Percentiles rank a stretch among this genome's conserved stretches.
phyloP scores from a whole-genome alignment of 2,113 vertebrate species.

The Danionella cerebrum region DNA sequence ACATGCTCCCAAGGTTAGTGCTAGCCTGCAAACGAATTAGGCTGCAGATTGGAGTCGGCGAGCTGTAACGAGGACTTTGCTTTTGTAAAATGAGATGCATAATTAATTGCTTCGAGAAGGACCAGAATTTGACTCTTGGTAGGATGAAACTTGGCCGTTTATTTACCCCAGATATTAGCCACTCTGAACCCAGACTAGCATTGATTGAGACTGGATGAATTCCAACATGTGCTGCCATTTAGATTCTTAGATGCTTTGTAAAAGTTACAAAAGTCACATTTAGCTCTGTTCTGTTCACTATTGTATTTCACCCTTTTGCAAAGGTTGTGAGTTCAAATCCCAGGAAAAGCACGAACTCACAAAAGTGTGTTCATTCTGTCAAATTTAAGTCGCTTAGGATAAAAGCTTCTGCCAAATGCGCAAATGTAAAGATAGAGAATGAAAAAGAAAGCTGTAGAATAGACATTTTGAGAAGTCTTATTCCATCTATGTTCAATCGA shows the following conservation, averaged over 20 bases:
- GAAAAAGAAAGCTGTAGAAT: background rate
- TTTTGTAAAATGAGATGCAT: conserved; percentile 41
- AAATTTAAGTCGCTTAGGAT: too few relatives aligned
- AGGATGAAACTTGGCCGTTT: background rate
- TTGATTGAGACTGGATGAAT: background rate
- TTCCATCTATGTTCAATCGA: background rate
- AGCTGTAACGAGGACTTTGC: conserved; percentile 27
- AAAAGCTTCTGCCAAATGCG: too few relatives aligned
- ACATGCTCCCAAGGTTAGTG: conserved; percentile 25
- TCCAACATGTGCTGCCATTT: background rate
- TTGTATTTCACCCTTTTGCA: background rate
- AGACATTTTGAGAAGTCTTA: background rate
- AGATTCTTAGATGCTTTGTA: background rate
- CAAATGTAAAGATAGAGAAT: background rate
- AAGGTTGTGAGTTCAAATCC: too few relatives aligned
- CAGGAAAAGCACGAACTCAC: too few relatives aligned
- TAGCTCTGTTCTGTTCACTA: background rate
- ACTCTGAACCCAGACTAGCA: background rate
- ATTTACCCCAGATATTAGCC: background rate
- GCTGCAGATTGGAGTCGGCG: conserved; percentile 24
- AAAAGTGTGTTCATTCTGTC: too few relatives aligned
- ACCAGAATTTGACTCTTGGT: conserved; percentile 24
- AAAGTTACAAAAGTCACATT: background rate
- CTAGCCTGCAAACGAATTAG: conserved; percentile 28
- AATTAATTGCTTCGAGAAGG: conserved; percentile 37